Base-by-base conservation (phyloP, 2,797 vertebrate species). In the Mus minutoides region DNA sequence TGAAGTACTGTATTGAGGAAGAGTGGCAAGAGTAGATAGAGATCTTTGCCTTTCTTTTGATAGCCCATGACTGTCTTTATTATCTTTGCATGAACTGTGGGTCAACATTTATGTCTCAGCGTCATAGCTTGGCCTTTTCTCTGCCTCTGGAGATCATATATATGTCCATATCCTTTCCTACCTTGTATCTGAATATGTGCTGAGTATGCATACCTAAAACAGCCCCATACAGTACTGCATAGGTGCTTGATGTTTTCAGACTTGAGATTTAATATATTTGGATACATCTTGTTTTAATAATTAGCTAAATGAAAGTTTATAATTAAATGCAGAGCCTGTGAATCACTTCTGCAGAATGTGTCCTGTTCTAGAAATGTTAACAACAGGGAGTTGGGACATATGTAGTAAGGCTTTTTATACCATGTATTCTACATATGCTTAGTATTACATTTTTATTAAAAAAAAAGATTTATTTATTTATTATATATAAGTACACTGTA, bases 361-460 rank as follows among this genome's bases (percentile, higher is more conserved):
- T n/a, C 76, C 58, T 96, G 60, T 40, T 92, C 24, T 95, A 90
- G 71, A 80, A 93, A 92, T 95, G 71, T 87, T 94, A 92, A 37
- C 29, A 37, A 43, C 64, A 46, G 46, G 11, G 29, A 80, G 29
- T 67, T 94, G 85, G 85, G 34, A 83, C 49, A 43, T 87, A 40
- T 34, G 40, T 60, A 97, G 46, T 5, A 92, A 89, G 76, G 12
- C 26, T 77, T 92, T 84, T 58, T 73, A 92, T 5, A 84, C 4
- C 69, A 77, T 69, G 3, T 26, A 75, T 92, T 94, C n/a, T 21
- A 9, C 91, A 91, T 80, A 52, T 92, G 58, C 69, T 95, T 52
- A 26, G 73, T 60, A n/a, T 46, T 76, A 75, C 22, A 88, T 88
- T 11, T 54, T 54, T 54, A 17, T 54, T 17, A 16, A 54, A n/a